Percentiles rank a stretch among this genome's conserved stretches.
Conservation (phyloP, 2,797 vertebrate genomes). For the Amphiprion clarkii region DNA sequence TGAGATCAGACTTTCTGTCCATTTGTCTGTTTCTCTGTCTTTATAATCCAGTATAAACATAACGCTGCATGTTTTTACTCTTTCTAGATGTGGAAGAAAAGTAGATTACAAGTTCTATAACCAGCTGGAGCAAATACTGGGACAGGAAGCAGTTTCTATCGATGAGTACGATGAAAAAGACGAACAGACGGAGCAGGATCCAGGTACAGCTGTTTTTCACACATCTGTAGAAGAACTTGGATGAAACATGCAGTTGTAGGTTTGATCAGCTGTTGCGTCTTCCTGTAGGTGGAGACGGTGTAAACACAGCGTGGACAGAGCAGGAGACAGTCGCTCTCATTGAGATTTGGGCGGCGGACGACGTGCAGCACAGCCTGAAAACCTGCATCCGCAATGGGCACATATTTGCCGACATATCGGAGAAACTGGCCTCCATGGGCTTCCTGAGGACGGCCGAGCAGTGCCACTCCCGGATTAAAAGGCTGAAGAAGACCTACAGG, state of each 20-base stretch:
- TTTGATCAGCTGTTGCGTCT: not conserved
- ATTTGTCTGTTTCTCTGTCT: not conserved
- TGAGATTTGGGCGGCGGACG: conserved; percentile 75
- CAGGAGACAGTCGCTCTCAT: conserved; percentile 74
- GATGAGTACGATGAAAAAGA: conserved; percentile 78
- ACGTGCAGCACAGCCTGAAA: conserved; percentile 77
- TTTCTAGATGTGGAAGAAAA: conserved; percentile 68
- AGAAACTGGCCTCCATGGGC: conserved; percentile 67
- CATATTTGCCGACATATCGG: conserved; percentile 72
- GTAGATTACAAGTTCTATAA: conserved; percentile 79
- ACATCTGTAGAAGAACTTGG: not conserved
- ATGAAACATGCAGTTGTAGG: not conserved
- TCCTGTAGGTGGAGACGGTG: conserved; percentile 9
- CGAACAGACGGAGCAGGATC: conserved; percentile 67
- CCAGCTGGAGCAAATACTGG: conserved; percentile 78
- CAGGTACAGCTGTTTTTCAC: conserved; percentile 48
- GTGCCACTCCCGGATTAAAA: conserved; percentile 78
- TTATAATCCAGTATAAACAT: not conserved
- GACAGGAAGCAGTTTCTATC: conserved; percentile 60
- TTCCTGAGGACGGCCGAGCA: conserved; percentile 74
- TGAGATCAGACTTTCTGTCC: conserved; percentile 43
- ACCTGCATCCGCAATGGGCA: conserved; percentile 74
- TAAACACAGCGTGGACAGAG: conserved; percentile 71
- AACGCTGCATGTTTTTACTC: not conserved
- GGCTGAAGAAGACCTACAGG: conserved; percentile 80